A percentile compares a stretch with the other conserved stretches of the same genome.
These are phyloP conservation scores for Marmota flaviventris DNA, from an alignment of 2,113 vertebrate species.

Conservation along the genomic window DNA sequence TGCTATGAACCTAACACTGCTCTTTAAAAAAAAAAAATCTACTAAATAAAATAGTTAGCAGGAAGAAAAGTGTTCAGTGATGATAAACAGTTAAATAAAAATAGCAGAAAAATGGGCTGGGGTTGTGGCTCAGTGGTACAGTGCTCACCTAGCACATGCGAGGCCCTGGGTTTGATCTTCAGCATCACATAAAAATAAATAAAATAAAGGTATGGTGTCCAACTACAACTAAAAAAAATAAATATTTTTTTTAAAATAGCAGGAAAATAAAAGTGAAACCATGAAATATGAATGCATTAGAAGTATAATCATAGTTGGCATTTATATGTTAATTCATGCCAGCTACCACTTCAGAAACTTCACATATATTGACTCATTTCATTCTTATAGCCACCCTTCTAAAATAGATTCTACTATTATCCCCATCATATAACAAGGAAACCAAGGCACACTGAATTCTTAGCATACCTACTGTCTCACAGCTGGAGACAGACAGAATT, in stretches of 20 bases:
- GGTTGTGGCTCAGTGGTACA: no score
- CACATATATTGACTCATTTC: background rate
- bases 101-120: no score
- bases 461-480: fast-evolving
- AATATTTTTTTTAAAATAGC: background rate
- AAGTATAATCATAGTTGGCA: background rate
- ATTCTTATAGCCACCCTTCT: background rate
- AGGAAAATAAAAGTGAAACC: background rate
- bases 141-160: no score
- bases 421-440: background rate
- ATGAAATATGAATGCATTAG: background rate
- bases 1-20: background rate
- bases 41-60: background rate
- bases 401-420: background rate
- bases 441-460: background rate
- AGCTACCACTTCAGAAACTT: background rate
- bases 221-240: no score
- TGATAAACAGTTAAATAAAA: background rate
- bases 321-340: background rate
- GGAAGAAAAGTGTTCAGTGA: background rate
- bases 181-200: no score
- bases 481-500: background rate
- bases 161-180: no score
- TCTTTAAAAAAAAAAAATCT: background rate
- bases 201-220: no score